phyloP scores from a whole-genome alignment of 1,140 invertebrate genomes.

The Megalopta genalis region DNA sequence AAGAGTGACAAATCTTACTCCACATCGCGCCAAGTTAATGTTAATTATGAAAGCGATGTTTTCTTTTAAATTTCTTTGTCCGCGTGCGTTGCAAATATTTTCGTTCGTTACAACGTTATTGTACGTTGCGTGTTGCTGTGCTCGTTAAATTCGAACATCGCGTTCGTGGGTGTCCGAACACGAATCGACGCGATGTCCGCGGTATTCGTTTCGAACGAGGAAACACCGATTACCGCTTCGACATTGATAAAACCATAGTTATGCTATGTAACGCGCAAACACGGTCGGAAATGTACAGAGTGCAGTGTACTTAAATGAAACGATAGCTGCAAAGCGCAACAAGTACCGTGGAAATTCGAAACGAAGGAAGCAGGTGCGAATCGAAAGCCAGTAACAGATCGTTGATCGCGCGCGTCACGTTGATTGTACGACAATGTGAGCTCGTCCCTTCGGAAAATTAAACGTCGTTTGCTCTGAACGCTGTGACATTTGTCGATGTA shows the following conservation, averaged over 20 bases:
- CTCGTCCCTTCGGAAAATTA: not conserved
- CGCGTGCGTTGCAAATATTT: too few species aligned
- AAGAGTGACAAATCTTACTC: too few species aligned
- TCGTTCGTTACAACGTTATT: too few species aligned
- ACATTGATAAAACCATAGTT: too few species aligned
- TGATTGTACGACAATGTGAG: not conserved
- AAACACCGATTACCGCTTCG: not conserved
- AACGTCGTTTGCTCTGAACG: conserved; percentile 1
- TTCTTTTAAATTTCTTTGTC: too few species aligned
- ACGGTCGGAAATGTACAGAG: not conserved
- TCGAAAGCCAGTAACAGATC: not conserved
- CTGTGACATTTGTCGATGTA: conserved; percentile 6
- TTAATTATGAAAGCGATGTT: too few species aligned
- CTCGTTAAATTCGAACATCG: too few species aligned
- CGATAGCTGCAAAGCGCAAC: not conserved
- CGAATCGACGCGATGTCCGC: too few species aligned
- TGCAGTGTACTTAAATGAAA: not conserved
- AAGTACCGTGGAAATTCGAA: not conserved
- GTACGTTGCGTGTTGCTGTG: too few species aligned
- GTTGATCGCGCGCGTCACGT: not conserved
- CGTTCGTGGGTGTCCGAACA: too few species aligned
- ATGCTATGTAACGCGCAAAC: not conserved
- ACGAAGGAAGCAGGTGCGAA: not conserved
- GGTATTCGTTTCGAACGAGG: not conserved
- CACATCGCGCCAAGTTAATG: too few species aligned